Base-by-base conservation (phyloP, 2,113 vertebrate genomes). In the Passer montanus region DNA sequence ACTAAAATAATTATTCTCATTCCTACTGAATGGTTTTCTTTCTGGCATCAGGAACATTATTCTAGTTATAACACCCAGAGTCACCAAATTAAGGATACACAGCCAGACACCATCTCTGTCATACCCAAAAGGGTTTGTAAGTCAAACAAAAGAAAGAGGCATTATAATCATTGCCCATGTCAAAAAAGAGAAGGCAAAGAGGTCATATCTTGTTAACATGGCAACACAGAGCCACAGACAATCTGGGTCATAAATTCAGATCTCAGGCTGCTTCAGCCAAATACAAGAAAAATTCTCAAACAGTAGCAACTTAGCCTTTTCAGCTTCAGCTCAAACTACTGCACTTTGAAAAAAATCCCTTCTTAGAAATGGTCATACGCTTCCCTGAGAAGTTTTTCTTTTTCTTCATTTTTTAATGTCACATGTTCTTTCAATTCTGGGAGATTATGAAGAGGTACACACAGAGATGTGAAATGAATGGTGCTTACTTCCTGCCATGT, bases 381-480 rank as follows among this genome's bases (percentile, higher is more conserved):
- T 64, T 85, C 72, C 63, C 93, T 33, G n/a, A 86, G 47, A 80
- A 52, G 24, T 39, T 68, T 70, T 8, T 60, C 1, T 26, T 47
- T 90, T 68, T 60, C 70, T 11, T 13, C 9, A 23, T 70, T 62
- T 67, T 62, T 85, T 17, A 30, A 39, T 68, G 37, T 84, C 50
- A 7, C 37, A 31, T 35, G 21, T 66, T 77, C 84, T 85, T 95
- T 96, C 66, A 62, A 30, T 27, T 73, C 59, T 27, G 13, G 26
- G 31, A 95, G 84, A 73, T 92, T 91, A 77, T 50, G 73, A 78
- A 84, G 67, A 77, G 64, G 70, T 70, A 64, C 94, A 91, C 60
- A 90, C 68, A 90, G 90, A 96, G 91, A 84, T 87, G 87, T 66
- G 64, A 97, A 97, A 87, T 91, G 73, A 91, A 68, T 74, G 49